phyloP scores from a whole-genome alignment of 1,140 invertebrate genomes.

The Drosophila quadrilineata region DNA sequence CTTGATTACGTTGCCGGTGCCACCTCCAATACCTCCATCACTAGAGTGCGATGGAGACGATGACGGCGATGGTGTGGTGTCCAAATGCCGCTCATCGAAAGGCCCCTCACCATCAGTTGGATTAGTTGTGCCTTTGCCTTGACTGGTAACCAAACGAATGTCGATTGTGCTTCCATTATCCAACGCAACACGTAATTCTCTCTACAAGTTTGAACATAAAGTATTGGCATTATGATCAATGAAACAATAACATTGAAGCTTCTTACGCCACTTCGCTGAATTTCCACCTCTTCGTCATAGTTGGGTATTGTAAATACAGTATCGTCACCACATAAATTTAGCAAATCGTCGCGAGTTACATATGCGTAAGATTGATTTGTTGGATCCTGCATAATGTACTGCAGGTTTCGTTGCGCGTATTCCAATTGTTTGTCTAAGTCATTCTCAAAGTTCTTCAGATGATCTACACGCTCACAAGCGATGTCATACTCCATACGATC shows the following conservation, averaged over 20 bases:
- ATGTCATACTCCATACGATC: slow-evolving; percentile 52
- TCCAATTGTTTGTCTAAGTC: slow-evolving; percentile 68
- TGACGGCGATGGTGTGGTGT: slow-evolving; percentile 58
- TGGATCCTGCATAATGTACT: slow-evolving; percentile 67
- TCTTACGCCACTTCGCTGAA: slow-evolving; percentile 50
- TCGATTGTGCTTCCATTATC: slow-evolving; percentile 78
- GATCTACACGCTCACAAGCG: slow-evolving; percentile 49
- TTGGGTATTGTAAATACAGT: slow-evolving; percentile 74
- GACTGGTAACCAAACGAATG: slow-evolving; percentile 71
- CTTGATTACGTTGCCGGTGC: slow-evolving; percentile 65
- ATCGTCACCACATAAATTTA: slow-evolving; percentile 64
- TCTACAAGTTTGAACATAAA: slow-evolving; percentile 11
- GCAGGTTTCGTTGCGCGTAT: slow-evolving; percentile 69
- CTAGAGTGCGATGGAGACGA: slow-evolving; percentile 63
- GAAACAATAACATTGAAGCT: background rate
- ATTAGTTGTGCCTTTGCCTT: slow-evolving; percentile 62
- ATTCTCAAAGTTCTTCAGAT: slow-evolving; percentile 59
- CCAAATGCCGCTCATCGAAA: slow-evolving; percentile 58
- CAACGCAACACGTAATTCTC: slow-evolving; percentile 57
- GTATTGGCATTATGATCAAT: background rate
- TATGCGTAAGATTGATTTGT: slow-evolving; percentile 74
- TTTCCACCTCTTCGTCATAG: slow-evolving; percentile 72
- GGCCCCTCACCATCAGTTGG: slow-evolving; percentile 40
- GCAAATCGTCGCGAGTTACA: slow-evolving; percentile 74
- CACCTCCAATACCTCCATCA: slow-evolving; percentile 32